These are phyloP conservation scores for Ammodytes marinus DNA, from an alignment of 2,113 vertebrate genomes.

Conservation along the genomic window DNA sequence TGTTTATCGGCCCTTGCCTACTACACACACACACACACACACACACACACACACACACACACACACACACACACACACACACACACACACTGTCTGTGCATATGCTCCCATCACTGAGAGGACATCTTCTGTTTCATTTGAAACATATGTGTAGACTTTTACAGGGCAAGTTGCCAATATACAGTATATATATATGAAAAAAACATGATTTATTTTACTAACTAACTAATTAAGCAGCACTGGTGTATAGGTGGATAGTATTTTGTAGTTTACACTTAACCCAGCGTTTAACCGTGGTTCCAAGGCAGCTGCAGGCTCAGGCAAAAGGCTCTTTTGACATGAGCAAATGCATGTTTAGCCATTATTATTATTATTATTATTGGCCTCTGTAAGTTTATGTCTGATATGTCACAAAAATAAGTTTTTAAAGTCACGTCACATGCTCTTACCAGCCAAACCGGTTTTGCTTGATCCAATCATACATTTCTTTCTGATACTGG, in stretches of 20 bases:
- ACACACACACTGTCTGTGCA: not conserved
- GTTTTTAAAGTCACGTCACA: not conserved
- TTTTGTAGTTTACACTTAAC: constrained; percentile 43
- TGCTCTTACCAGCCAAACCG: not conserved
- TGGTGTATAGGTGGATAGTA: constrained; percentile 31
- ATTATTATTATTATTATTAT: not conserved
- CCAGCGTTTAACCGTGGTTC: constrained; percentile 36
- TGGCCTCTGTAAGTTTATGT: constrained; percentile 4
- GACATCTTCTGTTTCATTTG: constrained; percentile 58
- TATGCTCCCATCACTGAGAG: constrained; percentile 27
- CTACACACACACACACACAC: too few relatives aligned
- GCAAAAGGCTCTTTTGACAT: constrained; percentile 22
- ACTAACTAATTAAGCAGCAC: constrained; percentile 56
- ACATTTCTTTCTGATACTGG: not conserved
- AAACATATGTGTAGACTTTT: constrained; percentile 62
- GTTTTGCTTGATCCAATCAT: not conserved
- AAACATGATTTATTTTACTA: constrained; percentile 70
- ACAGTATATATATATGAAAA: not conserved
- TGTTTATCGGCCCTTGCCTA: too few relatives aligned
- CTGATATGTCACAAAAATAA: not conserved
- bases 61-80: too few relatives aligned
- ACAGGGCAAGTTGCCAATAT: constrained; percentile 70
- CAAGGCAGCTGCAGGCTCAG: constrained; percentile 63
- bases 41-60: too few relatives aligned
- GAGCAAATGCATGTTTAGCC: constrained; percentile 34